phyloP scores from a whole-genome alignment of 1,140 invertebrate genomes.

The Chironomus tepperi region DNA sequence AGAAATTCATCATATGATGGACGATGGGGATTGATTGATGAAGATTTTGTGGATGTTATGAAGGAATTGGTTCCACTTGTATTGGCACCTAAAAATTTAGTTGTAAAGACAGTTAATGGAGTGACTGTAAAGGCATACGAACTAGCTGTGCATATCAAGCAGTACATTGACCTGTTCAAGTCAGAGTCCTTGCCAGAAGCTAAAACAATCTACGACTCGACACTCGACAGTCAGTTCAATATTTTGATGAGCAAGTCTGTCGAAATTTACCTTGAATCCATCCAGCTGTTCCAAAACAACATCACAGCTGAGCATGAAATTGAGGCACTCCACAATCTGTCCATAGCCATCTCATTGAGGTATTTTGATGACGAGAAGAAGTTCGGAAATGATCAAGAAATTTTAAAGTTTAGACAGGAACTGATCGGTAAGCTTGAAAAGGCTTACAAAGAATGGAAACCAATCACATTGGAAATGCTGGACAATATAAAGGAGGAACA shows the following conservation, averaged over 20 bases:
- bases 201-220: background rate
- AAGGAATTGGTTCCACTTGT: background rate
- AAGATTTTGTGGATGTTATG: conserved; percentile 15
- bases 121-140: background rate
- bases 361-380: conserved; percentile 4
- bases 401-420: background rate
- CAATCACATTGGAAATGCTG: background rate
- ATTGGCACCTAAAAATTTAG: background rate
- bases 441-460: background rate
- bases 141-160: background rate
- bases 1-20: conserved; percentile 12
- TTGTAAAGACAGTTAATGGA: background rate
- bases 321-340: background rate
- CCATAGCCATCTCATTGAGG: background rate
- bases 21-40: background rate
- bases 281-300: background rate
- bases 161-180: background rate
- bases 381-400: background rate
- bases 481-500: background rate
- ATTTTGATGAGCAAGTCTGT: conserved; percentile 3
- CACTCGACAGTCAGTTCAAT: background rate
- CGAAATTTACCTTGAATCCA: background rate
- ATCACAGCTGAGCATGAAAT: background rate
- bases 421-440: background rate
- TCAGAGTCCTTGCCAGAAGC: background rate